phyloP scores from a whole-genome alignment of 2,888 invertebrate genomes.

The Ichneumoninae sp. region DNA sequence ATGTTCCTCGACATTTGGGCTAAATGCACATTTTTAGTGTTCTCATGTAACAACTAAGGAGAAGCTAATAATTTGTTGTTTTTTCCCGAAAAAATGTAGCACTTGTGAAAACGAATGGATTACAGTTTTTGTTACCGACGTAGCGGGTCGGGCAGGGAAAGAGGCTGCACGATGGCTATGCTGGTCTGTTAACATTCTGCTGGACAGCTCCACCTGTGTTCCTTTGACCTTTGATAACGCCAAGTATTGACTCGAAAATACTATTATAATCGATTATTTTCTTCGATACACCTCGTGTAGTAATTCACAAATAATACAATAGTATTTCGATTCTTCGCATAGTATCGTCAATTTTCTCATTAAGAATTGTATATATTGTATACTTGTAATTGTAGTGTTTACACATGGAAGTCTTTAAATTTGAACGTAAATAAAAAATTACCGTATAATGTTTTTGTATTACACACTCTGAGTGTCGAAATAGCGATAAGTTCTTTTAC shows the following conservation, averaged over 20 bases:
- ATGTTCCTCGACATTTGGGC: not conserved
- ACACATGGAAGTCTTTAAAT: conserved; percentile 30
- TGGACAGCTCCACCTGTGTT: not conserved
- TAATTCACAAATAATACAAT: conserved; percentile 40
- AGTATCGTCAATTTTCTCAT: conserved; percentile 43
- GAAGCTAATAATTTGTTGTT: not conserved
- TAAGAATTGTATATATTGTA: conserved; percentile 68
- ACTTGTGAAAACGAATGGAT: not conserved
- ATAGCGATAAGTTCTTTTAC: conserved; percentile 47
- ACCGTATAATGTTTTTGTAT: conserved; percentile 52
- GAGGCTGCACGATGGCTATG: not conserved
- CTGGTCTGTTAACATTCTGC: not conserved
- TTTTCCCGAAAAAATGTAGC: too few species aligned
- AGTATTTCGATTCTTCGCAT: conserved; percentile 36
- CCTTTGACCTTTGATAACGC: not conserved
- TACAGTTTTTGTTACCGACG: not conserved
- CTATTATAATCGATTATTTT: conserved; percentile 34
- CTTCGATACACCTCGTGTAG: conserved; percentile 41
- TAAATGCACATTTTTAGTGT: not conserved
- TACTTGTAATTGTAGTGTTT: conserved; percentile 58
- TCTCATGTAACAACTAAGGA: not conserved
- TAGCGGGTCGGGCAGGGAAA: not conserved
- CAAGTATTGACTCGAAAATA: conserved; percentile 20
- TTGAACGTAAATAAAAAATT: conserved; percentile 27
- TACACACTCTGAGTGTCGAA: conserved; percentile 61